These are phyloP conservation scores for Indri indri DNA, from an alignment of 2,113 vertebrate species.

Conservation along the genomic window DNA sequence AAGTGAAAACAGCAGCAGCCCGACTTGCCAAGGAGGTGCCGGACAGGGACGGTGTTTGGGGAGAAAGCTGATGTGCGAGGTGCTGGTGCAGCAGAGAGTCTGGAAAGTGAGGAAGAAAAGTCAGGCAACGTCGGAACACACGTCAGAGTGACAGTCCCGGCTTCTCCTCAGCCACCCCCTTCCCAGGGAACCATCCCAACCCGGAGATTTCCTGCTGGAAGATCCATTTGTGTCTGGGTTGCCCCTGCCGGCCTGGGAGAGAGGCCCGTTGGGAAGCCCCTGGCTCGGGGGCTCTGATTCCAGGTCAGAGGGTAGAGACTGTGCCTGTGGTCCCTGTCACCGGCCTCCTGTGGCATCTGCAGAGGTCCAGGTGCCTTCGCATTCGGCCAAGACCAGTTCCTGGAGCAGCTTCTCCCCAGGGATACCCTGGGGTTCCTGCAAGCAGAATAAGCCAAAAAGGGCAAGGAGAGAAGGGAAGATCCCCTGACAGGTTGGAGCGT, in stretches of 20 bases:
- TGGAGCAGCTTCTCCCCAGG: fast-evolving
- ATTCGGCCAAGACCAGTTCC: neutral
- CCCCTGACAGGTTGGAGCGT: neutral
- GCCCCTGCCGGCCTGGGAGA: neutral
- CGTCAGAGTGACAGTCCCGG: neutral
- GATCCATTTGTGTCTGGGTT: neutral
- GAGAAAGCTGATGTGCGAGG: neutral
- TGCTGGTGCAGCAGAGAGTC: neutral
- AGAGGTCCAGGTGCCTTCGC: neutral
- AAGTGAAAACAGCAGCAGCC: neutral
- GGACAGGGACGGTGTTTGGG: too few species aligned
- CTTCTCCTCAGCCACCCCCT: neutral
- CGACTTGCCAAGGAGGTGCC: neutral
- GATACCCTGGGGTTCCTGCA: too few species aligned
- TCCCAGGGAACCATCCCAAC: neutral
- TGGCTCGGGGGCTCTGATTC: neutral
- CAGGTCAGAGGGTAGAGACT: neutral
- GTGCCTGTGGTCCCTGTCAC: neutral
- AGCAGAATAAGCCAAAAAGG: neutral
- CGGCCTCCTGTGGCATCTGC: neutral
- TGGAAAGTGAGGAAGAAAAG: neutral
- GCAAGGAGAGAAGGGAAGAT: neutral
- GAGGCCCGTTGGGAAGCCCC: neutral
- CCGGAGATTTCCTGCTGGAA: neutral
- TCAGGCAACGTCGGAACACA: neutral